Base-by-base conservation (phyloP, 2,888 invertebrate species). In the Cylindroiulus punctatus region DNA sequence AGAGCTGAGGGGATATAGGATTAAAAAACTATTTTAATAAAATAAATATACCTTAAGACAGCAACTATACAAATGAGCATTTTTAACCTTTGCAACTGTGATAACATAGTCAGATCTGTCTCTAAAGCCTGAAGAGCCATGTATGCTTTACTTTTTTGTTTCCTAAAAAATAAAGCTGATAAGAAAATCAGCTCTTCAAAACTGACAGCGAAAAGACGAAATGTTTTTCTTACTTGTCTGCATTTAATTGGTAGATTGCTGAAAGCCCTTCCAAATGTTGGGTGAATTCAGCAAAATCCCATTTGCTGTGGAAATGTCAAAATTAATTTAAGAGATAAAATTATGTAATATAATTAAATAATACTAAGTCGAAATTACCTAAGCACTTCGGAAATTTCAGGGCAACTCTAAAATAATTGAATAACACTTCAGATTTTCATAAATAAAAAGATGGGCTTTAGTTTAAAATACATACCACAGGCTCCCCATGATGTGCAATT, bases 91-190 rank as follows among this genome's bases (percentile, higher is more conserved):
- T 91, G 91, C 88, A 91, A 89, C 89, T 96, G 95, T 65, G 95
- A 95, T 88, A 98, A 91, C 85, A 94, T 94, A 88, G 94, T 94
- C 87, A 98, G 92, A 92, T 98, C 98, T 32, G 95, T 94, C 92
- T 98, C 98, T 89, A 98, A 92, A 47, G 97, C 96, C 90, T 97
- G 96, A 85, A 98, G 92, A 19, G 98, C 97, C 90, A 96, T 95
- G 90, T 96, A 98, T 1, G 97, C 97, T 92, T 98, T 97, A 88
- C 95, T 95, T 92, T 97, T 98, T 12, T 97, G 94, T 92, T 97
- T 97, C 88, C 91, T n/a, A 12, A 19, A 83, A 36, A 19, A 84
- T 65, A 44, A 32, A 57, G 36, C 1, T 82, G 81, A 19, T n/a
- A 44, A 4, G 52, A 26, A 57, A 22, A 22, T 26, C 87, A 86